Conservation (phyloP, 2,888 invertebrate genomes). For the Drosophila lutescens region DNA sequence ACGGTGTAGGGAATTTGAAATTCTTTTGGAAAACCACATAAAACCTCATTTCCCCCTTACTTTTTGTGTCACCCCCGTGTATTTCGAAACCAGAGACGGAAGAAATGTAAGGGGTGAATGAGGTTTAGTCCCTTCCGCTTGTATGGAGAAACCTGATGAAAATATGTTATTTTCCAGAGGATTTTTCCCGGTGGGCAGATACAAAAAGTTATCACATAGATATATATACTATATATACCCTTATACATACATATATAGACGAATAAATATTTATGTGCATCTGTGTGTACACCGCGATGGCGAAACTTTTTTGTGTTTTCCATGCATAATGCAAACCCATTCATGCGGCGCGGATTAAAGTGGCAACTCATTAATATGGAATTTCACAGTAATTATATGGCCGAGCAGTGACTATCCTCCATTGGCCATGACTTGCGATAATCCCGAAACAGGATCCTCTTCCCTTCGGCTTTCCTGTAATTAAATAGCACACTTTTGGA, state of each 20-base stretch:
- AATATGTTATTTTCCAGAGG: no score
- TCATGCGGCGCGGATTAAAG: slow-evolving; percentile 30
- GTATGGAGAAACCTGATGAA: no score
- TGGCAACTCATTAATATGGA: slow-evolving; percentile 32
- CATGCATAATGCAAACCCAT: slow-evolving; percentile 30
- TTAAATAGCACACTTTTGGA: background rate
- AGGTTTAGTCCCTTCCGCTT: no score
- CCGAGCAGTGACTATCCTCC: slow-evolving; percentile 3
- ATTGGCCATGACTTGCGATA: slow-evolving; percentile 7
- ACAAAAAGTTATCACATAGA: slow-evolving; percentile 16
- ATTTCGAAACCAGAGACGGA: no score
- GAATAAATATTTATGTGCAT: background rate
- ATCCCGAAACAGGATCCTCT: background rate
- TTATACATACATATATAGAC: background rate
- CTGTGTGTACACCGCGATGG: background rate
- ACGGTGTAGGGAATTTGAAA: no score
- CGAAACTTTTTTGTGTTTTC: slow-evolving; percentile 8
- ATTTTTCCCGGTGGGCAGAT: no score
- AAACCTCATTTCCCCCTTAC: no score
- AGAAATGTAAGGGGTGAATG: no score
- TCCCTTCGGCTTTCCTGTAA: background rate
- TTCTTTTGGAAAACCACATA: no score
- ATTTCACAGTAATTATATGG: slow-evolving; percentile 33
- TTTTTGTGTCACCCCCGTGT: no score
- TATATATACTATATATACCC: slow-evolving; percentile 3